Base-by-base conservation (phyloP, 2,888 invertebrate genomes). In the Brenthis hecate region DNA sequence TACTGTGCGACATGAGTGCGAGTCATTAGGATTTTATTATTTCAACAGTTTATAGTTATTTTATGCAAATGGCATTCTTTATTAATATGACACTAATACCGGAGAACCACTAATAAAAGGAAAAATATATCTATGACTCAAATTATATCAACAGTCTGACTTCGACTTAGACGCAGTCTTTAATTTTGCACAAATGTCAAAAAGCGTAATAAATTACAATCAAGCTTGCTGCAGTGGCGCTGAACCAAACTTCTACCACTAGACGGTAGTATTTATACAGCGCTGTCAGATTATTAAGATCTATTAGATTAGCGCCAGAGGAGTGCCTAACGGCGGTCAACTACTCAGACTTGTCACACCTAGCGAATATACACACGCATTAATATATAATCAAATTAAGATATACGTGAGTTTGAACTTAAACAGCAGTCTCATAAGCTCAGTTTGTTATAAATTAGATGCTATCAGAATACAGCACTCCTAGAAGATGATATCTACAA, bases 311-410 rank as follows among this genome's bases (percentile, higher is more conserved):
- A 70, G 70, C 70, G 68, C 65, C 63, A 70, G 65, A 65, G 70
- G 72, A 72, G 72, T 70, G 72, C 70, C 72, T 68, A 72, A 61
- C 72, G 72, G 66, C 72, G 58, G 66, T 70, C 72, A 70, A 68
- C 57, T 72, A 70, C 58, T 68, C 63, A 68, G 63, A 71, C 71
- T 36, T 71, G 71, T 69, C 72, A 66, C 72, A 72, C 68, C 68
- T 72, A 65, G 19, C 69, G 58, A 51, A 67, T 67, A 58, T 55
- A 13, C 47, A 54, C 55, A 57, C 19, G 55, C 11, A 47, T 56
- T 57, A 32, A 58, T 65, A 19, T 19, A 19, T 19, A 60, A 32
- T 47, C 56, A 65, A 56, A 61, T 66, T 64, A 36, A 56, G 51
- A 51, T 51, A 19, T 66, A 48, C 51, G 14, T 23, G 55, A 67